phyloP scores from a whole-genome alignment of 2,797 vertebrate species.

The Pipistrellus kuhlii region DNA sequence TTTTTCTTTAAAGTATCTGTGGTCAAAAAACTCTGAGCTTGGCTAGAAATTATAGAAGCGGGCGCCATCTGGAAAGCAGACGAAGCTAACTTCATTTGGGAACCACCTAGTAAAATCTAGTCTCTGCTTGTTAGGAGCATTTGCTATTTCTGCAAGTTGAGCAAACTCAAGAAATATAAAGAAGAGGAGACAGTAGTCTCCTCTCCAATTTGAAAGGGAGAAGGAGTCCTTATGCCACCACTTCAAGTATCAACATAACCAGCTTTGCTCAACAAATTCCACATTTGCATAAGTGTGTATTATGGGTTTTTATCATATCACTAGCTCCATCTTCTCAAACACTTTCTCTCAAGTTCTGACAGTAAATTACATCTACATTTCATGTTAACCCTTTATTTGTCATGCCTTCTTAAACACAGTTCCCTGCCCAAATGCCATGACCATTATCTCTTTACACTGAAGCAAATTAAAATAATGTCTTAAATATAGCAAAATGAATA shows the following conservation, averaged over 20 bases:
- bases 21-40: background rate
- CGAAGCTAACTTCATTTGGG: background rate
- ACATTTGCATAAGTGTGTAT: background rate
- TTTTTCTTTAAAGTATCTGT: background rate
- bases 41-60: background rate
- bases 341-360: background rate
- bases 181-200: background rate
- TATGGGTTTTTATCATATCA: background rate
- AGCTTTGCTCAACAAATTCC: background rate
- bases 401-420: conserved; percentile 4
- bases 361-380: background rate
- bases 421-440: background rate
- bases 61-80: background rate
- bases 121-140: background rate
- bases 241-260: background rate
- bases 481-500: background rate
- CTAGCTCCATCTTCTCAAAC: background rate
- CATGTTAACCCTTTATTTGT: background rate
- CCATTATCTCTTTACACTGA: background rate
- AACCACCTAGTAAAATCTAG: background rate
- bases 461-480: background rate
- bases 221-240: background rate
- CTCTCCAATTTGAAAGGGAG: background rate
- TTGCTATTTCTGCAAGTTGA: background rate
- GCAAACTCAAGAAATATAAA: background rate